A percentile compares a stretch with the other conserved stretches of the same genome.
phyloP scores from a whole-genome alignment of 1,140 invertebrate species.

The Pectinophora gossypiella region DNA sequence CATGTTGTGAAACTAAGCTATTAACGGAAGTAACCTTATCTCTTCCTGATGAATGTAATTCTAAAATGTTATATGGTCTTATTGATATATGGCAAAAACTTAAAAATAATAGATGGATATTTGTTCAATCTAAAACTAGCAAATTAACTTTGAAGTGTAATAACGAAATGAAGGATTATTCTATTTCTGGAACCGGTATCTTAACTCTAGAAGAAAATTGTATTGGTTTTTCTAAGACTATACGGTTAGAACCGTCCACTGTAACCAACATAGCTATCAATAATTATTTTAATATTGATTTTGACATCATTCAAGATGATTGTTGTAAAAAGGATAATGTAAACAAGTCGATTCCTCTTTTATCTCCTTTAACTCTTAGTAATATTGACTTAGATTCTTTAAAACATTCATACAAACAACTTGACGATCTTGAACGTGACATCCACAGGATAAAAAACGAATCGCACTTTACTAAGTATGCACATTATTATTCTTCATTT shows the following conservation, averaged over 20 bases:
- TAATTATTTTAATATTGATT: slow-evolving; percentile 5
- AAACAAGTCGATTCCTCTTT: slow-evolving; percentile 8
- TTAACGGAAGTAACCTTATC: slow-evolving; percentile 3
- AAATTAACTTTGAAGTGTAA: slow-evolving; percentile 23
- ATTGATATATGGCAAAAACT: slow-evolving; percentile 27
- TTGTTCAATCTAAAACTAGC: slow-evolving; percentile 19
- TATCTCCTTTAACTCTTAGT: slow-evolving; percentile 18
- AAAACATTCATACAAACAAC: slow-evolving; percentile 10
- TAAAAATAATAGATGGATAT: slow-evolving; percentile 22
- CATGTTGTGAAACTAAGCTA: slow-evolving; percentile 6
- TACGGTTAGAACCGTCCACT: slow-evolving; percentile 11
- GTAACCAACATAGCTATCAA: not conserved
- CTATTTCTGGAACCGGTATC: slow-evolving; percentile 19
- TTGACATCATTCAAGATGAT: slow-evolving; percentile 19
- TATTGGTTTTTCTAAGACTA: slow-evolving; percentile 19
- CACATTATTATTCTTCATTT: slow-evolving; percentile 12
- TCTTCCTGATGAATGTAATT: slow-evolving; percentile 3
- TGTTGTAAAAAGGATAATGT: slow-evolving; percentile 19
- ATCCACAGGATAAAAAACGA: slow-evolving; percentile 10
- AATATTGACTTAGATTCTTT: slow-evolving; percentile 18
- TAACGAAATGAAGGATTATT: slow-evolving; percentile 15
- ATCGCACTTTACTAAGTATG: slow-evolving; percentile 17
- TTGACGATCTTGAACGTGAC: slow-evolving; percentile 12
- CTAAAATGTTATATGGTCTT: slow-evolving; percentile 21
- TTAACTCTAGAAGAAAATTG: slow-evolving; percentile 11